phyloP scores from a whole-genome alignment of 2,888 invertebrate species.

The Perithous albicinctus region DNA sequence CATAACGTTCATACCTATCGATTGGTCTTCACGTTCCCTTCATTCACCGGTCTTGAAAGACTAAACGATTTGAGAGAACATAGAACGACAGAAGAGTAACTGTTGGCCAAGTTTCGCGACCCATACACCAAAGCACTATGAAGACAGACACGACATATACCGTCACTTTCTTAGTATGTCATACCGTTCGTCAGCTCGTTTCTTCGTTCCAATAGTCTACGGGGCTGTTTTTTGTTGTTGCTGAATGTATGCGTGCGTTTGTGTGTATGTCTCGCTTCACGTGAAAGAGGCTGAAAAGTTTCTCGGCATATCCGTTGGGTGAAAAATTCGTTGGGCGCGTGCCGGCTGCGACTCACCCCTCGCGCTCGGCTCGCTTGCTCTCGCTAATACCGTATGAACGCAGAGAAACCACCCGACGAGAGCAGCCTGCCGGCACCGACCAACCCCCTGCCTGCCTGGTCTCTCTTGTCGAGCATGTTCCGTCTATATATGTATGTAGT shows the following conservation, averaged over 20 bases:
- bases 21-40: constrained; percentile 22
- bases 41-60: constrained; percentile 41
- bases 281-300: constrained; percentile 64
- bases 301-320: constrained; percentile 76
- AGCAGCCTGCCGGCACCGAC: constrained; percentile 63
- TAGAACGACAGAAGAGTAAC: constrained; percentile 26
- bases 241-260: not conserved
- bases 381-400: constrained; percentile 61
- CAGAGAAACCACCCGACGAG: constrained; percentile 67
- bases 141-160: constrained; percentile 24
- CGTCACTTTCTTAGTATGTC: constrained; percentile 37
- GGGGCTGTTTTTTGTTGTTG: not conserved
- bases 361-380: constrained; percentile 66
- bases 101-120: constrained; percentile 43
- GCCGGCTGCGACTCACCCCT: constrained; percentile 80
- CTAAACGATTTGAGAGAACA: constrained; percentile 31
- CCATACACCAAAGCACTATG: not conserved
- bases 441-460: constrained; percentile 61
- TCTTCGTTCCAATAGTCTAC: constrained; percentile 45
- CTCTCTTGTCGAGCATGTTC: constrained; percentile 40
- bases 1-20: constrained; percentile 58
- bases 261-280: constrained; percentile 9
- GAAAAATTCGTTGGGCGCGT: constrained; percentile 82
- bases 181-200: constrained; percentile 55
- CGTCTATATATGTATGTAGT: constrained; percentile 15